Evolutionary conservation across 2,888 invertebrate species (phyloP), one percentile per base, ranked within the genome.

Genomic region (Beris morrisii): DNA sequence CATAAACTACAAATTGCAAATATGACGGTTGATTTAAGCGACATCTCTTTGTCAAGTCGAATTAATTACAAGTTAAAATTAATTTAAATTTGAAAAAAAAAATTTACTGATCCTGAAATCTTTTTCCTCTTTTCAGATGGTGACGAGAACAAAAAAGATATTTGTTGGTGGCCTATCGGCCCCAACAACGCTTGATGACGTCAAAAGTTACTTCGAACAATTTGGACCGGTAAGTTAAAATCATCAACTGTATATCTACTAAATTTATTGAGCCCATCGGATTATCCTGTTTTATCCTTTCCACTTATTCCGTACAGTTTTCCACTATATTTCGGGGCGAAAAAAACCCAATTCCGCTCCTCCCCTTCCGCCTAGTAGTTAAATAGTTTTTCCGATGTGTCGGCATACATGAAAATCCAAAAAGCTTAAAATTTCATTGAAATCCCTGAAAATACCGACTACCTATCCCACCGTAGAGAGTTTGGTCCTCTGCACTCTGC

Each of bases 141-240:
- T 98, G 83, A 97, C 97, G 86, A 93, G 96, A 88, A 99, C 98
- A 87, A 99, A 98, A 92, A 99, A 99, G 87, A 97, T 99, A 86
- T 99, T 99, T 87, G 97, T 99, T 81, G 99, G 99, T 78, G 99
- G 99, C 81, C 88, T 99, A 78, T 98, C 98, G 79, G 97, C 98
- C 81, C 95, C 97, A 81, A 98, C 98, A 81, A 99, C 98, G 80
- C 89, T 98, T 82, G 98, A 99, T 85, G 98, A 99, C 83, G 97
- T 99, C 82, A 98, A 97, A 88, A 95, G 93, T 85, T 99, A 99
- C 86, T 99, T 99, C 86, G 96, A 97, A 86, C 96, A 97, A 84
- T 98, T 96, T 83, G 98, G 98, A 84, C 95, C 96, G 92, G 98
- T 99, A 84, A 92, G 94, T 55, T 13, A 13, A 38, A 56, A 30